Percentiles rank a stretch among this genome's conserved stretches.
These are phyloP conservation scores for Conops quadrifasciatus DNA, from an alignment of 2,888 invertebrate genomes.

Conservation along the genomic window DNA sequence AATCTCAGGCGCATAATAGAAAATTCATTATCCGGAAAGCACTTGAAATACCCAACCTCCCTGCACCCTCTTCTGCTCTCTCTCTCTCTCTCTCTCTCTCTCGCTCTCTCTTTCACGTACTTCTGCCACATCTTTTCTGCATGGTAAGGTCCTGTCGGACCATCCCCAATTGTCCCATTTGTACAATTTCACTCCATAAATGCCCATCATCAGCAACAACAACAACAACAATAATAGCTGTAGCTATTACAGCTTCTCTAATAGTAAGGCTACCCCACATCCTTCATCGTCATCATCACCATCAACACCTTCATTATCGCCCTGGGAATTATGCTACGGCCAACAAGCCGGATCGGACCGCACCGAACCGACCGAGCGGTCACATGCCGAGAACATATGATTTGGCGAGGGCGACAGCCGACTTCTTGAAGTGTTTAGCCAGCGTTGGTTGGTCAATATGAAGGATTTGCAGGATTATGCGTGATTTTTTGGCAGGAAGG, in stretches of 20 bases:
- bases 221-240: background rate
- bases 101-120: background rate
- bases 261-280: background rate
- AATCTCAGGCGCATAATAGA: slow-evolving; percentile 39
- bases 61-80: background rate
- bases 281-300: slow-evolving; percentile 14
- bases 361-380: background rate
- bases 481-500: background rate
- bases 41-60: slow-evolving; percentile 46
- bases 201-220: background rate
- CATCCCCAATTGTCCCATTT: too few species aligned
- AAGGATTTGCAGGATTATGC: slow-evolving; percentile 19
- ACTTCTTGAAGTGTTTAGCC: slow-evolving; percentile 27
- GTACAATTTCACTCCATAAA: background rate
- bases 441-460: slow-evolving; percentile 24
- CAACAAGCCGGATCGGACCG: background rate
- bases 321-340: background rate
- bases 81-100: background rate
- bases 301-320: slow-evolving; percentile 1
- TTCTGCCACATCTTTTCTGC: background rate
- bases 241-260: background rate
- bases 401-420: background rate
- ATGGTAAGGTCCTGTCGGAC: too few species aligned
- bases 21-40: slow-evolving; percentile 51
- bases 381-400: slow-evolving; percentile 36